Evolutionary conservation across 1,140 invertebrate genomes (phyloP).

Genomic region (Magallana gigas): DNA sequence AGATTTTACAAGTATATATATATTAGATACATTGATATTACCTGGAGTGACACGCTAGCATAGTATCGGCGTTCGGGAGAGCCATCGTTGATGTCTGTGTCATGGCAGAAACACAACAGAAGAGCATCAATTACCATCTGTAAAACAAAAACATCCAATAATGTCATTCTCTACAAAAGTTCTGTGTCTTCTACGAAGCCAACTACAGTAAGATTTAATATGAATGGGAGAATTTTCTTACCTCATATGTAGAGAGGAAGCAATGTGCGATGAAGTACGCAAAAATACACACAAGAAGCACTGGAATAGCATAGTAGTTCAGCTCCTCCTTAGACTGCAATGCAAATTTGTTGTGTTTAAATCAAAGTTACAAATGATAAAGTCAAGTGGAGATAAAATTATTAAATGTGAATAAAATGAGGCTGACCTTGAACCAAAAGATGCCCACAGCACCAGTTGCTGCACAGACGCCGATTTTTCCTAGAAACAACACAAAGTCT

Average conservation of each 20-base stretch:
- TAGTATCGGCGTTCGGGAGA: slow-evolving; percentile 84
- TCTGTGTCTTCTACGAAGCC: too few species aligned
- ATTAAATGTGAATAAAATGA: background rate
- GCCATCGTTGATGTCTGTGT: slow-evolving; percentile 87
- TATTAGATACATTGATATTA: slow-evolving; percentile 64
- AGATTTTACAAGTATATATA: too few species aligned
- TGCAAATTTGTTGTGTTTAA: background rate
- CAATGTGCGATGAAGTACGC: slow-evolving; percentile 95
- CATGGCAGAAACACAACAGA: slow-evolving; percentile 88
- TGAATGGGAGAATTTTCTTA: slow-evolving; percentile 77
- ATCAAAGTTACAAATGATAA: background rate
- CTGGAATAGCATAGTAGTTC: slow-evolving; percentile 88
- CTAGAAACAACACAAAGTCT: slow-evolving; percentile 95
- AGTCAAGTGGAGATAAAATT: background rate
- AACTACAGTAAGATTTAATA: too few species aligned
- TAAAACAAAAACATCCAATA: slow-evolving; percentile 64
- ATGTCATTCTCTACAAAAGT: background rate
- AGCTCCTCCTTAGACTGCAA: slow-evolving; percentile 79
- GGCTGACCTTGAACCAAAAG: slow-evolving; percentile 82
- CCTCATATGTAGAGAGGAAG: slow-evolving; percentile 95
- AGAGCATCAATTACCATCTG: slow-evolving; percentile 97
- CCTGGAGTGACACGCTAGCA: slow-evolving; percentile 88
- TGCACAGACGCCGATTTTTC: slow-evolving; percentile 90
- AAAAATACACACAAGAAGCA: slow-evolving; percentile 92
- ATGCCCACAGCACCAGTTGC: slow-evolving; percentile 78